Evolutionary conservation across 2,888 invertebrate species (phyloP).

Genomic region (Tipula vernalis): DNA sequence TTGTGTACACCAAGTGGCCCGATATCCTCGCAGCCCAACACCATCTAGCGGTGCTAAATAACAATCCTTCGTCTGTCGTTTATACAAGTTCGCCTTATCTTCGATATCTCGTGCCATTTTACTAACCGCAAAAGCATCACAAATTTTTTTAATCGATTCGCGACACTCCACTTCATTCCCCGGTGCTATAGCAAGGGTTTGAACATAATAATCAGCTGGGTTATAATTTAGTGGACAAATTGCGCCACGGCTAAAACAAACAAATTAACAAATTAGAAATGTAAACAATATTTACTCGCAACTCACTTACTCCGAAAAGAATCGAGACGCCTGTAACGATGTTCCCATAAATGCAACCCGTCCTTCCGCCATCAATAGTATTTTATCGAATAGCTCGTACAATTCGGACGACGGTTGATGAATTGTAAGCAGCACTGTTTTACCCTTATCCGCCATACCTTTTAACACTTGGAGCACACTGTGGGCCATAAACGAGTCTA

Average conservation of each 20-base stretch:
- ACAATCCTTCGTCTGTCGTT: background rate
- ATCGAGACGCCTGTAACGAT: constrained; percentile 60
- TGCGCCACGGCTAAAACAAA: constrained; percentile 52
- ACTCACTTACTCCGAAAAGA: constrained; percentile 61
- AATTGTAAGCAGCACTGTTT: constrained; percentile 84
- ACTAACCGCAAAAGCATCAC: constrained; percentile 50
- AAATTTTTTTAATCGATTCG: constrained; percentile 64
- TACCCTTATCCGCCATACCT: constrained; percentile 63
- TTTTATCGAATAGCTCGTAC: constrained; percentile 79
- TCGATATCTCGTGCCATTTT: background rate
- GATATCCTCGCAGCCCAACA: constrained; percentile 40
- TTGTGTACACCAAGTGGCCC: constrained; percentile 79
- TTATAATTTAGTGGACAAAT: constrained; percentile 83
- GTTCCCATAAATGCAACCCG: constrained; percentile 79
- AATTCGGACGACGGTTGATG: constrained; percentile 92
- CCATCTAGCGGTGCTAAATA: constrained; percentile 15
- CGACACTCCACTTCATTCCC: constrained; percentile 69
- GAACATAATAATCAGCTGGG: constrained; percentile 89
- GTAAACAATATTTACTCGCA: background rate
- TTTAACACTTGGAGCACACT: constrained; percentile 77
- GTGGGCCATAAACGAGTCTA: constrained; percentile 95
- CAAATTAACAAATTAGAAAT: background rate
- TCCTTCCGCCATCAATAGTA: constrained; percentile 84
- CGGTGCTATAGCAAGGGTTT: constrained; percentile 75
- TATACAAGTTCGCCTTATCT: background rate